Percentiles rank a stretch among this genome's conserved stretches.
Evolutionary conservation across 2,113 vertebrate genomes (phyloP).

Genomic region (Atherinomorus stipes): DNA sequence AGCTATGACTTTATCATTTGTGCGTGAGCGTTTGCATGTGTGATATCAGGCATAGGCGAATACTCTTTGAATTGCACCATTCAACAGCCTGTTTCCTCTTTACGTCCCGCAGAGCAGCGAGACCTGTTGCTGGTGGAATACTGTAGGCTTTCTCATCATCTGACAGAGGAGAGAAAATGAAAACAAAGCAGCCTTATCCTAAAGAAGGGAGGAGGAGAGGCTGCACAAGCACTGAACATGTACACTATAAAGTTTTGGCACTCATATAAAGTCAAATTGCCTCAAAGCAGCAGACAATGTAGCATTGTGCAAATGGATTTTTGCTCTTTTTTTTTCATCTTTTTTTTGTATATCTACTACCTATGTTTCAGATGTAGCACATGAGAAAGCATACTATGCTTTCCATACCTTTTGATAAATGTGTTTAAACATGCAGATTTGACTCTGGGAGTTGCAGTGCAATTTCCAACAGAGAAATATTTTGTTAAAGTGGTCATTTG

Average conservation of each 20-base stretch:
- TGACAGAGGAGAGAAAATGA: conserved; percentile 78
- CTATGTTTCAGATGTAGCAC: conserved; percentile 97
- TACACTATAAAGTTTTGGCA: conserved; percentile 95
- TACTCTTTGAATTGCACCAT: conserved; percentile 61
- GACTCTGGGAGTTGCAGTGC: conserved; percentile 89
- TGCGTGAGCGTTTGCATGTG: neutral
- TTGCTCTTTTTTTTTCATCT: conserved; percentile 81
- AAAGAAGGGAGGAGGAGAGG: conserved; percentile 79
- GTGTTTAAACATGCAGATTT: conserved; percentile 75
- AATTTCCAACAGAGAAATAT: conserved; percentile 78
- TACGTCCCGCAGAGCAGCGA: conserved; percentile 81
- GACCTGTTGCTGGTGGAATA: conserved; percentile 84
- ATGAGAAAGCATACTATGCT: conserved; percentile 83
- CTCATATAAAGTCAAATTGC: conserved; percentile 88
- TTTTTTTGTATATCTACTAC: conserved; percentile 88
- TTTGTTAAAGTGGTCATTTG: conserved; percentile 67
- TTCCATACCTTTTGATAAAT: conserved; percentile 69
- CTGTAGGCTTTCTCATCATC: conserved; percentile 77
- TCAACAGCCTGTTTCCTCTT: conserved; percentile 66
- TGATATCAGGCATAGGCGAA: conserved; percentile 8
- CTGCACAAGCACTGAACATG: conserved; percentile 93
- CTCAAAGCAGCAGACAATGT: conserved; percentile 97
- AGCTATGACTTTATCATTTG: neutral
- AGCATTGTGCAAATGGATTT: conserved; percentile 97
- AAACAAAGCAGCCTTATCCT: conserved; percentile 80